A percentile compares a stretch with the other conserved stretches of the same genome.
Evolutionary conservation across 2,888 invertebrate species (phyloP).

Genomic region (Microplitis deprimator): DNA sequence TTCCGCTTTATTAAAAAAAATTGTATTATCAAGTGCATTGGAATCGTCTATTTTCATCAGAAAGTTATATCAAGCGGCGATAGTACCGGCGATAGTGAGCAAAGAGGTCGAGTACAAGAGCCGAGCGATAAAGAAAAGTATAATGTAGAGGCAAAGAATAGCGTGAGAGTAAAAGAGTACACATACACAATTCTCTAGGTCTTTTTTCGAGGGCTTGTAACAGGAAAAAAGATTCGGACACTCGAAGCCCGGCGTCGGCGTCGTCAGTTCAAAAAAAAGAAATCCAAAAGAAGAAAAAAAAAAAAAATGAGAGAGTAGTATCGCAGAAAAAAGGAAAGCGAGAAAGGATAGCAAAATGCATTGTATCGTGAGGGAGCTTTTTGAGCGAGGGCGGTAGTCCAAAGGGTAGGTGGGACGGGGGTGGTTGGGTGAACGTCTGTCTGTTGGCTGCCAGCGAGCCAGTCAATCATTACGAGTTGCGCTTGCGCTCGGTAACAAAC

Average conservation of each 20-base stretch:
- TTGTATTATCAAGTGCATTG: no score
- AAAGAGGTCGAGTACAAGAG: conserved; percentile 54
- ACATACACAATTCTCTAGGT: conserved; percentile 12
- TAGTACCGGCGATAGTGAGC: conserved; percentile 34
- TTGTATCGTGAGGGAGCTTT: conserved; percentile 48
- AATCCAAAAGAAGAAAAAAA: conserved; percentile 28
- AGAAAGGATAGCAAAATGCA: conserved; percentile 47
- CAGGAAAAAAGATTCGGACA: conserved; percentile 28
- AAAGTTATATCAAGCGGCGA: not conserved
- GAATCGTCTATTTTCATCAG: not conserved
- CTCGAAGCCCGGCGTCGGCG: conserved; percentile 26
- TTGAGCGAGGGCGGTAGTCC: conserved; percentile 46
- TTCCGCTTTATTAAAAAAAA: no score
- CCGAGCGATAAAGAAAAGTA: conserved; percentile 12
- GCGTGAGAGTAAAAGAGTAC: conserved; percentile 51
- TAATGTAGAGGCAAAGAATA: conserved; percentile 20
- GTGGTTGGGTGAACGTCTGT: conserved; percentile 68
- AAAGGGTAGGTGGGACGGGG: conserved; percentile 49
- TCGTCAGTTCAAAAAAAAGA: conserved; percentile 15
- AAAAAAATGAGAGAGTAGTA: conserved; percentile 21
- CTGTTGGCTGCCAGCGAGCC: conserved; percentile 72
- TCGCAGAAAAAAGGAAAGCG: not conserved
- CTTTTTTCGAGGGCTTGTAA: conserved; percentile 23
- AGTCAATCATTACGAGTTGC: conserved; percentile 71
- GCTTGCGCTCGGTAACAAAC: conserved; percentile 63